Conservation (phyloP, 2,888 invertebrate species). For the Drosophila basisetae region DNA sequence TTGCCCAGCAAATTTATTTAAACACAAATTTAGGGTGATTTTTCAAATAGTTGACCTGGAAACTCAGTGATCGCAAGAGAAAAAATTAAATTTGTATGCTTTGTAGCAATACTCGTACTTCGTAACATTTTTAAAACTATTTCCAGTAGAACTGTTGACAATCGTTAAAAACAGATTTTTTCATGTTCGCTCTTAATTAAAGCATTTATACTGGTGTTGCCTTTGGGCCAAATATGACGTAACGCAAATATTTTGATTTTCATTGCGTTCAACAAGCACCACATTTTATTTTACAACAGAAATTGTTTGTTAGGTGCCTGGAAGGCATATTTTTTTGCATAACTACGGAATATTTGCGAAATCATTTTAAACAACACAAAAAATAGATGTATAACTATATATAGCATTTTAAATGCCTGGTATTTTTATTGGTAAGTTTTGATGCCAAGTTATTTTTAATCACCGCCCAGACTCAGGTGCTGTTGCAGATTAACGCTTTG, state of each 20-base stretch:
- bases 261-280: constrained; percentile 5
- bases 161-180: not conserved
- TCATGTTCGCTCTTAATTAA: not conserved
- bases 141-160: not conserved
- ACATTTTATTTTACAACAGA: constrained; percentile 11
- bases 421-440: constrained; percentile 9
- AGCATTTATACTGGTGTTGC: constrained; percentile 4
- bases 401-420: constrained; percentile 33
- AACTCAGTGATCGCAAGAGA: not conserved
- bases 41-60: not conserved
- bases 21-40: not conserved
- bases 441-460: constrained; percentile 44
- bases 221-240: constrained; percentile 21
- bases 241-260: constrained; percentile 39
- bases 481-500: constrained; percentile 1
- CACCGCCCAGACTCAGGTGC: constrained; percentile 29
- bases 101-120: not conserved
- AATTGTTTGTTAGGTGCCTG: constrained; percentile 9
- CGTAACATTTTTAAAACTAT: not conserved
- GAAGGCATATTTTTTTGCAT: constrained; percentile 5
- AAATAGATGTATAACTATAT: not conserved
- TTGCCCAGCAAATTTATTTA: not conserved
- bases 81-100: not conserved
- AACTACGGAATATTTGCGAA: not conserved
- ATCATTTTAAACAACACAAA: constrained; percentile 1